Evolutionary conservation across 2,888 invertebrate species (phyloP).

Genomic region (Drosophila histrio): DNA sequence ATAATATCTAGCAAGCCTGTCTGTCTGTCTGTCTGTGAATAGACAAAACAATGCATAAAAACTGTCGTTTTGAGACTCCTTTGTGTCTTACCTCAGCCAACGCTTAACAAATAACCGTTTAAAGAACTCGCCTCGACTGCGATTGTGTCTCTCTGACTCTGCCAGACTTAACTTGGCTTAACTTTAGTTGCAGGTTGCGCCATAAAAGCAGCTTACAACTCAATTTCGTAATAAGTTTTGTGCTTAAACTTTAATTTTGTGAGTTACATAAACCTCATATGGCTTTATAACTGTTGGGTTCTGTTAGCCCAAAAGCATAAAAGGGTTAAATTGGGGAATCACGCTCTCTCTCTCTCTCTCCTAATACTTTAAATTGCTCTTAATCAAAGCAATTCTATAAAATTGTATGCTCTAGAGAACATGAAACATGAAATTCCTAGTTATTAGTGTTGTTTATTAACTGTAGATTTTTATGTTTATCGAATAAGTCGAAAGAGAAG

Average conservation of each 20-base stretch:
- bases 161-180: conserved; percentile 29
- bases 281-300: conserved; percentile 16
- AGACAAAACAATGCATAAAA: conserved; percentile 25
- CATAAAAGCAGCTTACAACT: conserved; percentile 45
- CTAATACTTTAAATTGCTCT: neutral
- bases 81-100: neutral
- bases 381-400: neutral
- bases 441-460: too few species aligned
- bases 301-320: conserved; percentile 14
- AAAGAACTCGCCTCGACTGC: conserved; percentile 17
- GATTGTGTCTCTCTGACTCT: conserved; percentile 1
- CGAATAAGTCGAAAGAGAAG: neutral
- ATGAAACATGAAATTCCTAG: neutral
- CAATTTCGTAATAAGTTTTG: conserved; percentile 38
- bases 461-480: neutral
- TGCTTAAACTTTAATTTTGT: conserved; percentile 41
- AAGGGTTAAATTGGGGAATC: conserved; percentile 19
- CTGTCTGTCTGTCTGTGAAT: neutral
- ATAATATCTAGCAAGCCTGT: conserved; percentile 39
- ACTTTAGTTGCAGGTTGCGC: conserved; percentile 17
- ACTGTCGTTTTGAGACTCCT: neutral
- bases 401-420: neutral
- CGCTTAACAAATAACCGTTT: conserved; percentile 26
- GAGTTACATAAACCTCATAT: conserved; percentile 34
- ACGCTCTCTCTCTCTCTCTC: too few species aligned